Base-by-base conservation (phyloP, 2,797 vertebrate species). In the Cheirogaleus major region DNA sequence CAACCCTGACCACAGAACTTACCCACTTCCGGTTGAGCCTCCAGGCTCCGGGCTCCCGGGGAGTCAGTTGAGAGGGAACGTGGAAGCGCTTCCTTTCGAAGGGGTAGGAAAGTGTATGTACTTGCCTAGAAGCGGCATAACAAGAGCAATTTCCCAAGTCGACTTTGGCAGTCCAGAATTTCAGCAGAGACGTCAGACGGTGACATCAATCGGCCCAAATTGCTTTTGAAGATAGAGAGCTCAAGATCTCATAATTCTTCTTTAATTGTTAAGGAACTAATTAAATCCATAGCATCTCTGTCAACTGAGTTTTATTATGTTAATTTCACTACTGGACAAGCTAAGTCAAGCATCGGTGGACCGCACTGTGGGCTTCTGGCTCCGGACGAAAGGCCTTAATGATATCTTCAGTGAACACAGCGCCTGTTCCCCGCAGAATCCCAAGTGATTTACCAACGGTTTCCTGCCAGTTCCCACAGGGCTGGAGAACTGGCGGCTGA, bases 221-320 rank as follows among this genome's bases (percentile, higher is more conserved):
- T 67, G 91, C 91, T 95, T 93, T 95, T 91, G 91, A 96, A 97
- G 96, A 89, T 15, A 67, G 89, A 95, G 84, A 90, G 91, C 72
- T 75, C 67, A 7, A 61, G 94, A 65, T 95, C 96, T 96, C 94
- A 84, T 97, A 92, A 97, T 96, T 98, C 97, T 93, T 89, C 96
- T 87, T 96, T 96, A 98, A 98, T 98, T 95, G 96, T 96, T 93
- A 88, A 97, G 96, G 96, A 95, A 96, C 97, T 97, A 95, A 98
- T 98, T 96, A 97, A 97, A 96, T 81, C 89, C 59, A 5, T 4
- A 75, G 91, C 83, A 87, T 88, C 91, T 85, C 95, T 87, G 94
- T 85, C 90, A 91, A 90, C 91, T 83, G 86, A 83, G 80, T 92
- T 97, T 97, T 96, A 95, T 72, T 87, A 78, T 82, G 86, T 90